Evolutionary conservation across 2,888 invertebrate species (phyloP).

Genomic region (Rutpela maculata): DNA sequence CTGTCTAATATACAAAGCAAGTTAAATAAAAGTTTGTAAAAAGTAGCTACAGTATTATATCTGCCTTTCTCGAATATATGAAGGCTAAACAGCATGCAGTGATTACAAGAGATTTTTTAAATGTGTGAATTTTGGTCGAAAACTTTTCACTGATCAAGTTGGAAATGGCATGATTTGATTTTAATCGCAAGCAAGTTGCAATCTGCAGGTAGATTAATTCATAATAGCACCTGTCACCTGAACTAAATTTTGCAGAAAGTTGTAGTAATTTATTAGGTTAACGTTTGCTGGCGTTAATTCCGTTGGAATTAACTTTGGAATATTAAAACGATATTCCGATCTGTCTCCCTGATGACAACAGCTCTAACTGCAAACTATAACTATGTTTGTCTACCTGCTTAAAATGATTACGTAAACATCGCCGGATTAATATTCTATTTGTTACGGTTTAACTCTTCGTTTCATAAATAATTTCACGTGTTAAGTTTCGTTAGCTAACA

Average conservation of each 20-base stretch:
- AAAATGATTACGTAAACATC: conserved; percentile 52
- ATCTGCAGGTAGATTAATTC: conserved; percentile 27
- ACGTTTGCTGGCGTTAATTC: conserved; percentile 54
- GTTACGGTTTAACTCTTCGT: conserved; percentile 39
- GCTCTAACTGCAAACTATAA: conserved; percentile 35
- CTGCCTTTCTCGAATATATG: too few relatives aligned
- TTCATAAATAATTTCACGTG: conserved; percentile 34
- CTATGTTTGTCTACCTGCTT: conserved; percentile 42
- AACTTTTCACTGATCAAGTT: too few relatives aligned
- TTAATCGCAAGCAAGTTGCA: conserved; percentile 22
- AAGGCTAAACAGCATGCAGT: too few relatives aligned
- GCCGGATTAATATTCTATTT: conserved; percentile 51
- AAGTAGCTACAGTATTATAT: too few relatives aligned
- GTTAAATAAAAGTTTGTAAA: too few relatives aligned
- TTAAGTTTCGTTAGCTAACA: conserved; percentile 9
- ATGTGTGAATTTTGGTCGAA: too few relatives aligned
- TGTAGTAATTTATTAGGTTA: conserved; percentile 53
- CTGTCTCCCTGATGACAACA: conserved; percentile 38
- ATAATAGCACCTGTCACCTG: conserved; percentile 52
- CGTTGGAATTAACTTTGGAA: conserved; percentile 36
- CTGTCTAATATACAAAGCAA: too few relatives aligned
- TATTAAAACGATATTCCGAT: conserved; percentile 36
- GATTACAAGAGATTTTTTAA: too few relatives aligned
- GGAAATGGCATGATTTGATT: too few relatives aligned
- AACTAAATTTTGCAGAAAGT: conserved; percentile 54